Base-by-base conservation (phyloP, 2,888 invertebrate species). In the Cantharis flavilabris region DNA sequence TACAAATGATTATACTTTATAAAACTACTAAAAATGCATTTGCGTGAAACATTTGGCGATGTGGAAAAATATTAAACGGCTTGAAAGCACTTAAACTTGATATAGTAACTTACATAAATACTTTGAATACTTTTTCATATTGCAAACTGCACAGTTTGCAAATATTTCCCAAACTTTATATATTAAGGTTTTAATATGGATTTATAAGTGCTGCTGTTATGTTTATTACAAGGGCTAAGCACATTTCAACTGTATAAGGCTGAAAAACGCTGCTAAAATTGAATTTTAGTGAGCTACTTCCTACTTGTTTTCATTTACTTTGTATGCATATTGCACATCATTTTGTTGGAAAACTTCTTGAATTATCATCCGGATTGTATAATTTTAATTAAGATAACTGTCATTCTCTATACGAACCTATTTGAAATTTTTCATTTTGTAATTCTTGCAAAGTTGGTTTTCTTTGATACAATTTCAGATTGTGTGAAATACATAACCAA, bases 11-110 rank as follows among this genome's bases (percentile, higher is more conserved):
- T 65, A 70, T 9, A 77, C 33, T 72, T 65, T 67, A 72, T 72
- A 75, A 71, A 77, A 70, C 75, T 70, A 28, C 75, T 75, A 65
- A 75, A 77, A 77, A 75, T 77, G 75, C 75, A 75, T 75, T 77
- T 77, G 70, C 33, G 72, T 64, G 71, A 63, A 72, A 71, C 77
- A 75, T 77, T 67, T 75, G 28, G 75, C 69, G 72, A 70, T 73
- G 77, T 69, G 62, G 74, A 62, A 62, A 71, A 69, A 74, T 72
- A 72, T 72, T 74, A 67, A 67, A 67, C 65, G 20, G 26, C 65
- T 26, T 26, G 74, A 69, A 28, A 77, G 70, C 70, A 70, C 69
- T 74, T 77, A 74, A 18, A 14, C 69, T 72, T 74, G 74, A 77
- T 69, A 74, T 73, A 73, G 73, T 65, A 71, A 76, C 65, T 71